Percentiles rank a stretch among this genome's conserved stretches.
Evolutionary conservation across 1,140 invertebrate genomes (phyloP).

Genomic region (Lerema accius): DNA sequence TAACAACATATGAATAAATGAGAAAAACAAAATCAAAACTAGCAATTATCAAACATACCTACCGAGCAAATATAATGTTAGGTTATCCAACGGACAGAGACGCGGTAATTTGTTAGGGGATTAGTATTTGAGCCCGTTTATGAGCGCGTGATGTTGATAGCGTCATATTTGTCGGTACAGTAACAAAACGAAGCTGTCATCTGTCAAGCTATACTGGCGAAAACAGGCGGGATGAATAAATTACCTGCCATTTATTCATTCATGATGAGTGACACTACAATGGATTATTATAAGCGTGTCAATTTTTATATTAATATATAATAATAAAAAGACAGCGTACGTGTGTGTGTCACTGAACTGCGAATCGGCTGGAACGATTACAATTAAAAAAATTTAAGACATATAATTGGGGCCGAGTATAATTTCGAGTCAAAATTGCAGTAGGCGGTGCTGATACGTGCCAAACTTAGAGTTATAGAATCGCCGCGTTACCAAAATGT

Average conservation of each 20-base stretch:
- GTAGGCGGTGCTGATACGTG: too few species aligned
- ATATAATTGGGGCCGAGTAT: too few species aligned
- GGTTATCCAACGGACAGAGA: constrained; percentile 31
- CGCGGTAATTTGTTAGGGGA: constrained; percentile 70
- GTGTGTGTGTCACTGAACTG: too few species aligned
- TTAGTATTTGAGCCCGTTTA: constrained; percentile 73
- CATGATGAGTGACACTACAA: constrained; percentile 65
- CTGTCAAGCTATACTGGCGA: constrained; percentile 72
- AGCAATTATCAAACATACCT: constrained; percentile 21
- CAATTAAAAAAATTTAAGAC: too few species aligned
- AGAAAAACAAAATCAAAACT: constrained; percentile 20
- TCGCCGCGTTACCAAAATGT: too few species aligned
- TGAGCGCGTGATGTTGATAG: constrained; percentile 68
- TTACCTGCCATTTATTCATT: constrained; percentile 71
- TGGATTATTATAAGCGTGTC: constrained; percentile 41
- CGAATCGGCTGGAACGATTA: too few species aligned
- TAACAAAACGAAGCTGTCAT: constrained; percentile 64
- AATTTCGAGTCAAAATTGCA: too few species aligned
- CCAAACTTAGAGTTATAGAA: too few species aligned
- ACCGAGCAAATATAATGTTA: constrained; percentile 24
- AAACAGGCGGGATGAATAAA: constrained; percentile 69
- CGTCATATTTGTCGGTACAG: constrained; percentile 67
- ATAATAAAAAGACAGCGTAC: too few species aligned
- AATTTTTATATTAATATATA: neutral
- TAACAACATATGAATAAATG: neutral